phyloP scores from a whole-genome alignment of 1,140 invertebrate genomes.

The Drosophila cardini region DNA sequence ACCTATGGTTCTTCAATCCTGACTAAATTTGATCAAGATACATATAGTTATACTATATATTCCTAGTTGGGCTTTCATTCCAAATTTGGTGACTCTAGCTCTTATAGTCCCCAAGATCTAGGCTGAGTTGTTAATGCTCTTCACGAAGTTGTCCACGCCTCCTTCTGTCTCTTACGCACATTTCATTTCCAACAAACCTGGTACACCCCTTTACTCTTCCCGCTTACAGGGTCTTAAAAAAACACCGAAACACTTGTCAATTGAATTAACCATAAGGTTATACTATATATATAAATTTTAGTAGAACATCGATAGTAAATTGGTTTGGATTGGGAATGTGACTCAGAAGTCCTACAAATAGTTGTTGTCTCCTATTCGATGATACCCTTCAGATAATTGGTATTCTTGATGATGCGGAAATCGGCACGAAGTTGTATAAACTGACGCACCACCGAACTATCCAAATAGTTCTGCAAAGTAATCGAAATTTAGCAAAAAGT shows the following conservation, averaged over 20 bases:
- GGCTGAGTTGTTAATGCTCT: too few species aligned
- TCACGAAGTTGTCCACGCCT: too few species aligned
- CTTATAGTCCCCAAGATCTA: too few species aligned
- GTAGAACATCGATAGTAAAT: conserved; percentile 40
- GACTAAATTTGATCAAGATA: too few species aligned
- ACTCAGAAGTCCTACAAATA: conserved; percentile 39
- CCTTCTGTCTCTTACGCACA: too few species aligned
- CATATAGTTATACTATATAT: too few species aligned
- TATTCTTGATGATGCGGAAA: conserved; percentile 78
- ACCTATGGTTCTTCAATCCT: too few species aligned
- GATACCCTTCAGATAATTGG: conserved; percentile 80
- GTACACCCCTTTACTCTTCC: too few species aligned
- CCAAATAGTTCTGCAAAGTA: conserved; percentile 90
- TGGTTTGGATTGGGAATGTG: conserved; percentile 63
- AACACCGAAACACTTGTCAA: conserved; percentile 27
- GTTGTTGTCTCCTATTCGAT: conserved; percentile 60
- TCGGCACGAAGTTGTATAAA: conserved; percentile 97
- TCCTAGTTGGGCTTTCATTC: too few species aligned
- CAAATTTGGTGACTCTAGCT: too few species aligned
- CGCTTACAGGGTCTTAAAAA: too few species aligned
- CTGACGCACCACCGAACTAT: conserved; percentile 93
- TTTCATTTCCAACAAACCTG: too few species aligned
- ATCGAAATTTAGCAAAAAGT: conserved; percentile 2
- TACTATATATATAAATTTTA: conserved; percentile 56
- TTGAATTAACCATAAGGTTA: conserved; percentile 36